These are phyloP conservation scores for Brienomyrus brachyistius DNA, from an alignment of 2,113 vertebrate genomes.

Conservation along the genomic window DNA sequence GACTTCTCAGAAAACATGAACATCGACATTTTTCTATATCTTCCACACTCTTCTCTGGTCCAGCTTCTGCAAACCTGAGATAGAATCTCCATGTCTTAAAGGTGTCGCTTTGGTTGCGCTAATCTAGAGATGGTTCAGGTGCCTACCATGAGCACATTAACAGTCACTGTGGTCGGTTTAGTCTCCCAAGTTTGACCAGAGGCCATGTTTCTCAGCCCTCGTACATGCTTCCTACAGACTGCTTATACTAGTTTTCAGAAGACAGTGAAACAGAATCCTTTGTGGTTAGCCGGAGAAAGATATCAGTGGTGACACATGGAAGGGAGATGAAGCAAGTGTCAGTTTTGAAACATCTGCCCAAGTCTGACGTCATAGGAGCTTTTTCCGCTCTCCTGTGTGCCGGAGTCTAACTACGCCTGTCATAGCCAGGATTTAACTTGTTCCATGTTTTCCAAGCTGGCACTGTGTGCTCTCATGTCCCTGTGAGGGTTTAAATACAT, in stretches of 20 bases:
- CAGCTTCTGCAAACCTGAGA: not conserved
- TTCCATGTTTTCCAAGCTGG: not conserved
- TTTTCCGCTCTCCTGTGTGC: not conserved
- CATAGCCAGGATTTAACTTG: not conserved
- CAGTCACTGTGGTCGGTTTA: not conserved
- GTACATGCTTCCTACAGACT: not conserved
- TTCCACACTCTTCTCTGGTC: not conserved
- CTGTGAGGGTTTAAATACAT: not conserved
- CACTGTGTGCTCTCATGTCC: not conserved
- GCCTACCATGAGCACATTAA: not conserved
- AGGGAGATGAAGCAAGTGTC: constrained; percentile 1
- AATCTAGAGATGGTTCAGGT: not conserved
- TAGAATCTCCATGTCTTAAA: not conserved
- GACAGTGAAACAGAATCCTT: not conserved
- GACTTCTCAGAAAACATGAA: not conserved
- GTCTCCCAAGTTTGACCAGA: not conserved
- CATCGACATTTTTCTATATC: not conserved
- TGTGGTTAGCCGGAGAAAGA: not conserved
- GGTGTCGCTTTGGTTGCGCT: not conserved
- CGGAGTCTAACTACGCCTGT: not conserved
- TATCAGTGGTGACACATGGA: not conserved
- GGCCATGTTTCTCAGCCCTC: not conserved
- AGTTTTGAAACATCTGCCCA: not conserved
- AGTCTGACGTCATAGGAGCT: not conserved
- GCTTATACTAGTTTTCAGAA: not conserved